Evolutionary conservation across 2,797 vertebrate species (phyloP).

Genomic region (Phataginus tricuspis): DNA sequence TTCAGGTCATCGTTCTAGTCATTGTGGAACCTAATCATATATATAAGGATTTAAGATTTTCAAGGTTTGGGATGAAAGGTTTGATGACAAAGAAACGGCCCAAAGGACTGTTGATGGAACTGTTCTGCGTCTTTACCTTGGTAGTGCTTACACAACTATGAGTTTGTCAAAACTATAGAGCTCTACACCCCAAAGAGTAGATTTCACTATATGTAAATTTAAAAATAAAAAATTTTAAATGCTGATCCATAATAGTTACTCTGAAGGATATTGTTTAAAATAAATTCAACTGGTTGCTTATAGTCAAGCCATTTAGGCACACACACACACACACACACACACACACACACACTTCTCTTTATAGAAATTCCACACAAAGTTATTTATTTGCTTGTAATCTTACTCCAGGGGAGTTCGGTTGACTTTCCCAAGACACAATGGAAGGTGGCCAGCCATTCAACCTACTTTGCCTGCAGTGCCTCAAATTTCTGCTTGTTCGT

Average conservation of each 20-base stretch:
- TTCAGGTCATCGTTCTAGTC: background rate
- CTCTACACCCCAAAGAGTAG: background rate
- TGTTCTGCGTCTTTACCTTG: background rate
- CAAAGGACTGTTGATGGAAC: background rate
- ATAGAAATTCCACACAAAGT: background rate
- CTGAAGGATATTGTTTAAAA: background rate
- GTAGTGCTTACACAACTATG: no score
- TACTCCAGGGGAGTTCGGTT: slow-evolving; percentile 56
- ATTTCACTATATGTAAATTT: background rate
- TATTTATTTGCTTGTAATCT: slow-evolving; percentile 46
- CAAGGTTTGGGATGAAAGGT: background rate
- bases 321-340: background rate
- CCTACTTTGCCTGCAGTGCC: slow-evolving; percentile 62
- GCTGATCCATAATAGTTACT: background rate
- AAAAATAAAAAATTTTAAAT: background rate
- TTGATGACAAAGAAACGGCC: background rate
- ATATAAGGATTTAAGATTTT: background rate
- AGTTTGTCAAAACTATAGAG: background rate
- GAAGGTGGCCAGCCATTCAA: slow-evolving; percentile 56
- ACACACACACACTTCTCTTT: background rate
- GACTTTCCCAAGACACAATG: slow-evolving; percentile 58
- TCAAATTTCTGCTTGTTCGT: slow-evolving; percentile 28
- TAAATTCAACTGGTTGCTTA: background rate
- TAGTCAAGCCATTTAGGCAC: background rate
- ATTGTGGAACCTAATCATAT: background rate